Percentiles rank a stretch among this genome's conserved stretches.
These are phyloP conservation scores for Drosophila setifemur DNA, from an alignment of 1,140 invertebrate genomes.

Conservation along the genomic window DNA sequence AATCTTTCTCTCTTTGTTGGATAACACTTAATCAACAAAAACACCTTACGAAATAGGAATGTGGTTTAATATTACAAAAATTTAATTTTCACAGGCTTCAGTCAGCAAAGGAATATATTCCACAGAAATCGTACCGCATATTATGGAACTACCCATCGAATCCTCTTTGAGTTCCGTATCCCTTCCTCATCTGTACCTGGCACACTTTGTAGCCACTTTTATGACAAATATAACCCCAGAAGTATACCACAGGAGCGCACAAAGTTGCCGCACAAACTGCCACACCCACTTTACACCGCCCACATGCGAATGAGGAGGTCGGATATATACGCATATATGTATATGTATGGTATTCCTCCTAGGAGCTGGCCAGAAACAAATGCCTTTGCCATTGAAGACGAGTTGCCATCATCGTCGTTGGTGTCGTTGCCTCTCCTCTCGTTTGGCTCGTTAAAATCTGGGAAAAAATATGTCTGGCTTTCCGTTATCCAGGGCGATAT, in stretches of 20 bases:
- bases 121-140: neutral
- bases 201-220: slow-evolving; percentile 76
- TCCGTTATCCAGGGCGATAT: slow-evolving; percentile 63
- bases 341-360: neutral
- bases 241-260: slow-evolving; percentile 15
- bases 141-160: slow-evolving; percentile 2
- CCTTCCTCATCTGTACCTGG: too few species aligned
- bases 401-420: slow-evolving; percentile 16
- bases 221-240: slow-evolving; percentile 65
- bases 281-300: slow-evolving; percentile 50
- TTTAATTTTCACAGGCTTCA: neutral
- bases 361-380: slow-evolving; percentile 51
- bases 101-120: slow-evolving; percentile 3
- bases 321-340: neutral
- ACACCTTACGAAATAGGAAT: too few species aligned
- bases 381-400: slow-evolving; percentile 54
- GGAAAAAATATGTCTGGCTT: slow-evolving; percentile 71
- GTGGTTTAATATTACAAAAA: neutral
- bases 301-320: slow-evolving; percentile 1
- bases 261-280: slow-evolving; percentile 51
- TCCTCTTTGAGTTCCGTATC: slow-evolving; percentile 1
- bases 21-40: too few species aligned
- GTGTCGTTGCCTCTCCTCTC: slow-evolving; percentile 1
- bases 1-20: too few species aligned
- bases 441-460: slow-evolving; percentile 72